A percentile compares a stretch with the other conserved stretches of the same genome.
Evolutionary conservation across 1,140 invertebrate species (phyloP).

Genomic region (Chironomus tepperi): DNA sequence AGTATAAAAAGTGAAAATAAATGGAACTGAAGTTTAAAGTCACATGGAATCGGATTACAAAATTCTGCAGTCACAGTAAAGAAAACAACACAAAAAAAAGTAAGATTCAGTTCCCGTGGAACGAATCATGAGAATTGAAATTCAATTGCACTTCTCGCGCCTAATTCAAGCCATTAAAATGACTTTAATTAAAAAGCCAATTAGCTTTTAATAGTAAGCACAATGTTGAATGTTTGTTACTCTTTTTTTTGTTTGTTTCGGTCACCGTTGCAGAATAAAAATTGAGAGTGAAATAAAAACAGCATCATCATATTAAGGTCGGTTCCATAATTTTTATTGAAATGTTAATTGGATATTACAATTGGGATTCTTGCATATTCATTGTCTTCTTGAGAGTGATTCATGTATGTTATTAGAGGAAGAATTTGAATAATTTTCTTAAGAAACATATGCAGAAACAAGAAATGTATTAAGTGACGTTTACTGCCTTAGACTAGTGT

Average conservation of each 20-base stretch:
- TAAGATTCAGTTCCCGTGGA: background rate
- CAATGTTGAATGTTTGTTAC: background rate
- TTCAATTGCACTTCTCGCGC: constrained; percentile 10
- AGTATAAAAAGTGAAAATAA: background rate
- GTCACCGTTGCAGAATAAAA: background rate
- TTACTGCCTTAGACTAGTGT: no score
- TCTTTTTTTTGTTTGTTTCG: background rate
- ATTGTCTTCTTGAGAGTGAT: background rate
- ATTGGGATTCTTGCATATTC: background rate
- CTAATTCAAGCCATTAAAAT: background rate
- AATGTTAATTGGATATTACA: background rate
- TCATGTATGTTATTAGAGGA: no score
- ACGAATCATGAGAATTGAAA: constrained; percentile 8
- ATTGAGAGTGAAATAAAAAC: no score
- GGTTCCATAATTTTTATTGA: background rate
- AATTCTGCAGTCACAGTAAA: background rate
- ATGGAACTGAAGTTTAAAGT: background rate
- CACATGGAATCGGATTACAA: background rate
- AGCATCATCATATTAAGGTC: background rate
- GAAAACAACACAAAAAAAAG: background rate
- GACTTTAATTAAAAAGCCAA: constrained; percentile 11
- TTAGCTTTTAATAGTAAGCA: constrained; percentile 4
- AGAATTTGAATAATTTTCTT: no score
- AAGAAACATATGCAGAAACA: no score
- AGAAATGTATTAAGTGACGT: no score